These are phyloP conservation scores for Dendrophyllia cribrosa DNA, from an alignment of 64 coral and sea anemone species.

Conservation along the genomic window DNA sequence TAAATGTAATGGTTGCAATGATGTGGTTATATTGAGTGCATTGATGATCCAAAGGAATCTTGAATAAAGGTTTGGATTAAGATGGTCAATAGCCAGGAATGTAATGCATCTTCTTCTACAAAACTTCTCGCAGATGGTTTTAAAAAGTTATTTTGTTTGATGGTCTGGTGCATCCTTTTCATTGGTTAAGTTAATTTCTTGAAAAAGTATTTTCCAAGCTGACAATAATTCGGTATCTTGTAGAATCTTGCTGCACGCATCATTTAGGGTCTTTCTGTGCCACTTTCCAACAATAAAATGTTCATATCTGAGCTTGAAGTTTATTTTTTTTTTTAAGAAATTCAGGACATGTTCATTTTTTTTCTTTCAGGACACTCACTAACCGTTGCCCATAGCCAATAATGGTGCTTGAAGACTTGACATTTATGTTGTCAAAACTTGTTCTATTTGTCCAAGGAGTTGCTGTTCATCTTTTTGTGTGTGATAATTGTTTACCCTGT, in stretches of 20 bases:
- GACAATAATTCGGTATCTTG: background rate
- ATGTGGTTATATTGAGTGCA: no score
- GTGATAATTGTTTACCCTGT: background rate
- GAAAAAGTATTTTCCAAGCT: background rate
- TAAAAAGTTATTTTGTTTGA: background rate
- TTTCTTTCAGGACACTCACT: background rate
- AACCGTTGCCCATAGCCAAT: background rate
- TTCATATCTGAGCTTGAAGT: background rate
- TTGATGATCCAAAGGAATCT: no score
- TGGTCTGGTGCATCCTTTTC: no score
- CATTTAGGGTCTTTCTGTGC: no score
- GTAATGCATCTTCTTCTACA: no score
- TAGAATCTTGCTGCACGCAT: background rate
- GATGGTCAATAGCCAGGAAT: no score
- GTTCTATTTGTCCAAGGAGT: slow-evolving; percentile 4
- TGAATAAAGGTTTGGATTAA: no score
- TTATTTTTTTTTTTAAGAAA: background rate
- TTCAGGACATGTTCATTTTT: background rate
- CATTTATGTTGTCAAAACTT: slow-evolving; percentile 34
- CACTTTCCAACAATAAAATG: background rate
- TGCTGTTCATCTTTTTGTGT: slow-evolving; percentile 5
- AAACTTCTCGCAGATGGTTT: no score
- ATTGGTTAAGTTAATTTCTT: background rate
- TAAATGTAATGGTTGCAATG: no score
- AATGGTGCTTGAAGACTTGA: background rate